Conservation (phyloP, 2,797 vertebrate genomes). For the Loris lydekkerianus region DNA sequence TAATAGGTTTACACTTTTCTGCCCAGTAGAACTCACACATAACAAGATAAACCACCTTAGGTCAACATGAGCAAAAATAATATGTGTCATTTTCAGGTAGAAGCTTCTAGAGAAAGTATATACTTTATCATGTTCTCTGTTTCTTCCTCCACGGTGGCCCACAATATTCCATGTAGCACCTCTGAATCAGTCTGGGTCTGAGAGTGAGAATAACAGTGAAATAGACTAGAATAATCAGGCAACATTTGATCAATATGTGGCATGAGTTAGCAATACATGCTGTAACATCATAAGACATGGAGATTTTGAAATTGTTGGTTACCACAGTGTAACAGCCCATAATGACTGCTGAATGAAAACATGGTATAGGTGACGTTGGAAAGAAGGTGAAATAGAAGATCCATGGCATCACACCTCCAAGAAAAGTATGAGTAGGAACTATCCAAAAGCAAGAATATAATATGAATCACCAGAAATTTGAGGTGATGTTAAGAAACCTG, state of each 20-base stretch:
- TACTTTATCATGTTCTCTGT: neutral
- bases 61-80: neutral
- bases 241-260: neutral
- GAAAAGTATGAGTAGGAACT: neutral
- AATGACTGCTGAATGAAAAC: neutral
- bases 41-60: neutral
- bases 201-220: neutral
- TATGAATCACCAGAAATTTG: neutral
- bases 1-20: neutral
- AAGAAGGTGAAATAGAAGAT: neutral
- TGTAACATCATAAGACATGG: neutral
- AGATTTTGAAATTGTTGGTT: conserved; percentile 19
- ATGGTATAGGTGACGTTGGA: neutral
- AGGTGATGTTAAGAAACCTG: neutral
- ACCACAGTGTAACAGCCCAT: neutral
- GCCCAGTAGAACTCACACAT: neutral
- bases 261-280: neutral
- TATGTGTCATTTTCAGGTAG: neutral
- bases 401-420: neutral
- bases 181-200: neutral
- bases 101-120: neutral
- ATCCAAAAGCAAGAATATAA: neutral
- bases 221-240: neutral
- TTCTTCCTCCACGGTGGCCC: neutral
- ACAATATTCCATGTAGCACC: neutral